Conservation (phyloP, 2,797 vertebrate species). For the Protosalanx chinensis region DNA sequence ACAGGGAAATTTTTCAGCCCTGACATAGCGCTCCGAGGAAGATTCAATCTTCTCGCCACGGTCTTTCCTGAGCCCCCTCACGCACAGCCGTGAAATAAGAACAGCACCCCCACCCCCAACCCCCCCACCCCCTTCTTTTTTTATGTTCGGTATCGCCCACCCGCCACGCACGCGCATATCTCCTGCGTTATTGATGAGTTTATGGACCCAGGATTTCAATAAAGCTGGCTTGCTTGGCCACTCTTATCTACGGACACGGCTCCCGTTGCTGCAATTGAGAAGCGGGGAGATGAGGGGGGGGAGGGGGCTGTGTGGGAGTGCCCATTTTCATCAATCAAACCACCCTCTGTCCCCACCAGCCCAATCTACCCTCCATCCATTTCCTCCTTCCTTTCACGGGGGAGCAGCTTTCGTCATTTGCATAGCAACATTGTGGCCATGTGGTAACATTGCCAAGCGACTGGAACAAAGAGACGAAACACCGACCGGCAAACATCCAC, state of each 20-base stretch:
- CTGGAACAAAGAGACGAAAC: background rate
- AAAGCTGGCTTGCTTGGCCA: slow-evolving; percentile 38
- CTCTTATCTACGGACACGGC: slow-evolving; percentile 53
- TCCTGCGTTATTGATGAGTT: slow-evolving; percentile 58
- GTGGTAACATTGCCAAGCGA: slow-evolving; percentile 5
- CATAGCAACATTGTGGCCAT: slow-evolving; percentile 10
- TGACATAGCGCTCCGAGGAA: slow-evolving; percentile 62
- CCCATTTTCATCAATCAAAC: slow-evolving; percentile 15
- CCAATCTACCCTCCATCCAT: slow-evolving; percentile 1
- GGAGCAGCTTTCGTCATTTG: slow-evolving; percentile 7
- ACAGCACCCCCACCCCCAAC: slow-evolving; percentile 4
- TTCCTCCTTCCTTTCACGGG: background rate
- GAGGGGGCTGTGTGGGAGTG: background rate
- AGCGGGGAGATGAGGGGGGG: slow-evolving; percentile 17
- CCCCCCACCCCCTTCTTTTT: slow-evolving; percentile 8
- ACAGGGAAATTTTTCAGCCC: slow-evolving; percentile 63
- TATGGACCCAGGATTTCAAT: slow-evolving; percentile 61
- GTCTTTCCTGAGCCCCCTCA: slow-evolving; percentile 38
- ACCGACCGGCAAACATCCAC: background rate
- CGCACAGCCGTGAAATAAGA: slow-evolving; percentile 46
- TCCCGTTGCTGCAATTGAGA: slow-evolving; percentile 40
- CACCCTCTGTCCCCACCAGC: background rate
- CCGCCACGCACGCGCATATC: slow-evolving; percentile 13
- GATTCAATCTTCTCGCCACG: slow-evolving; percentile 48
- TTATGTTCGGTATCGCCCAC: slow-evolving; percentile 26